Conservation (phyloP, 2,888 invertebrate species). For the Agonopterix alstromeriana region DNA sequence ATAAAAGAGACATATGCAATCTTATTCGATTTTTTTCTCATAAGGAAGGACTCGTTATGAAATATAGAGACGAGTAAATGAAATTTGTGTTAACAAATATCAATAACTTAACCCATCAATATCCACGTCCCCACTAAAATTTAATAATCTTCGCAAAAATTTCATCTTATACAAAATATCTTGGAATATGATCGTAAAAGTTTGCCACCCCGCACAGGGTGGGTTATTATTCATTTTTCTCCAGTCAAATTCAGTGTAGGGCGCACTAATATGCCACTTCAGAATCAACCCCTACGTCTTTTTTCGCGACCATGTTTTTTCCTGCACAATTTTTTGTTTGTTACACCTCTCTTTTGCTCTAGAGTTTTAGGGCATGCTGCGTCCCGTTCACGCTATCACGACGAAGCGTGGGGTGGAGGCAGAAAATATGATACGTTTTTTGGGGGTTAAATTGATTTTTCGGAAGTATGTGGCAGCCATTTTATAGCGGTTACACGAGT, state of each 20-base stretch:
- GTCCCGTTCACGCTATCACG: slow-evolving; percentile 48
- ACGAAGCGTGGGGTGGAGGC: slow-evolving; percentile 57
- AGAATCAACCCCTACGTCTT: slow-evolving; percentile 62
- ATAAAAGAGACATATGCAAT: no score
- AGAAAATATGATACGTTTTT: slow-evolving; percentile 74
- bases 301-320: slow-evolving; percentile 73
- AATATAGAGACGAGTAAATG: no score
- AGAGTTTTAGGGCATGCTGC: slow-evolving; percentile 5
- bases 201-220: slow-evolving; percentile 23
- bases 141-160: slow-evolving; percentile 30
- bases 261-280: slow-evolving; percentile 68
- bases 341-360: slow-evolving; percentile 30
- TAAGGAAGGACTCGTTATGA: no score
- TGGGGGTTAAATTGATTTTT: slow-evolving; percentile 72
- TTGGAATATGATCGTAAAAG: slow-evolving; percentile 56
- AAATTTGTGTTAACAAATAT: no score
- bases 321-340: slow-evolving; percentile 65
- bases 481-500: slow-evolving; percentile 36
- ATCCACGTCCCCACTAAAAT: slow-evolving; percentile 19
- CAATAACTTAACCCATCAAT: no score
- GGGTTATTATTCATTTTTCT: slow-evolving; percentile 71
- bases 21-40: no score
- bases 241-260: slow-evolving; percentile 55
- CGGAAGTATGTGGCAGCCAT: slow-evolving; percentile 64
- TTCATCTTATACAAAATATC: slow-evolving; percentile 41